A percentile compares a stretch with the other conserved stretches of the same genome.
Evolutionary conservation across 1,140 invertebrate species (phyloP).

Genomic region (Helicoverpa zea): DNA sequence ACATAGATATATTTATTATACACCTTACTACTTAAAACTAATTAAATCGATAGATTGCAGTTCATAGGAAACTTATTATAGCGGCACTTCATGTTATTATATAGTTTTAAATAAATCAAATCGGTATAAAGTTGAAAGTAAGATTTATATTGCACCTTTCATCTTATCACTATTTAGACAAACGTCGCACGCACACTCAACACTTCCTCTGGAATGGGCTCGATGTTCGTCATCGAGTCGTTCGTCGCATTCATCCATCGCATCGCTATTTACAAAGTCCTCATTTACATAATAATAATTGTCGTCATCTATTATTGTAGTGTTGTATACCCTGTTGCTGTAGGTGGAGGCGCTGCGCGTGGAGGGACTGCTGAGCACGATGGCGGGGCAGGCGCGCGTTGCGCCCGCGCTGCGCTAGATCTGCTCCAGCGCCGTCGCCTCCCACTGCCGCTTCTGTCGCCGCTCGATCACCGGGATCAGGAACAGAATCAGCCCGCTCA

Average conservation of each 20-base stretch:
- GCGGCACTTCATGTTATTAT: slow-evolving; percentile 47
- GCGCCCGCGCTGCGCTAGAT: slow-evolving; percentile 77
- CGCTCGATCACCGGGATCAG: slow-evolving; percentile 93
- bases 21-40: slow-evolving; percentile 38
- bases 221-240: slow-evolving; percentile 60
- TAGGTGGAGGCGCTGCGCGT: slow-evolving; percentile 73
- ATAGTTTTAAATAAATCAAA: slow-evolving; percentile 24
- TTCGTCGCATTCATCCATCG: slow-evolving; percentile 65
- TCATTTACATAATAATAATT: slow-evolving; percentile 62
- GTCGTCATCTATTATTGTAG: slow-evolving; percentile 69
- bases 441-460: slow-evolving; percentile 67
- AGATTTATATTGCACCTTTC: slow-evolving; percentile 63
- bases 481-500: slow-evolving; percentile 96
- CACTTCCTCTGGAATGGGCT: slow-evolving; percentile 80
- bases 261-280: slow-evolving; percentile 65
- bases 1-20: slow-evolving; percentile 37
- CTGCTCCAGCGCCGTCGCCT: slow-evolving; percentile 68
- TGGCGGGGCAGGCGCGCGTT: slow-evolving; percentile 69
- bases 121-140: slow-evolving; percentile 36
- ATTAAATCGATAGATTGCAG: slow-evolving; percentile 64
- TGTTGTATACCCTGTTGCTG: slow-evolving; percentile 82
- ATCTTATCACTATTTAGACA: slow-evolving; percentile 57
- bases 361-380: slow-evolving; percentile 81
- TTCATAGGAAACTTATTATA: slow-evolving; percentile 53
- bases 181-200: slow-evolving; percentile 58